Conservation (phyloP, 2,797 vertebrate genomes). For the Pseudochaenichthys georgianus region DNA sequence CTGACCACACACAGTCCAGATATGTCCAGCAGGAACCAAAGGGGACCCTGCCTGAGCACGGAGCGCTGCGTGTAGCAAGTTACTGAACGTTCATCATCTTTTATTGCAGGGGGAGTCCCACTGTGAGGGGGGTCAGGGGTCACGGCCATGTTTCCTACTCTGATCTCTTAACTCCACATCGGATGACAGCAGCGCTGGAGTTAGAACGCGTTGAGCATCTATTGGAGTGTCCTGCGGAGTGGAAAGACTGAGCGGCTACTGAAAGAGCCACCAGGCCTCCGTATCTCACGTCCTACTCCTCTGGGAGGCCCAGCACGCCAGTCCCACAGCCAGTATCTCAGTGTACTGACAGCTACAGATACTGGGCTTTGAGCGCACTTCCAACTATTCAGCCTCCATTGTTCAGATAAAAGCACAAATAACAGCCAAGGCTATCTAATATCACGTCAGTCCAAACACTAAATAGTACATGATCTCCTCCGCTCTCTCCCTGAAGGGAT, state of each 20-base stretch:
- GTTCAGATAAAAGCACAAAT: slow-evolving; percentile 23
- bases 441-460: not conserved
- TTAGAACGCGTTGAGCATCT: slow-evolving; percentile 47
- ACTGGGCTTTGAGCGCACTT: slow-evolving; percentile 38
- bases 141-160: slow-evolving; percentile 63
- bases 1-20: slow-evolving; percentile 72
- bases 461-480: not conserved
- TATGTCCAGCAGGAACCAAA: slow-evolving; percentile 58
- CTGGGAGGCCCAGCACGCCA: not conserved
- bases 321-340: slow-evolving; percentile 11
- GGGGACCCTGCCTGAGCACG: slow-evolving; percentile 57
- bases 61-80: slow-evolving; percentile 64
- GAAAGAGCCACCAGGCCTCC: not conserved
- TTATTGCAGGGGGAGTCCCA: slow-evolving; percentile 66
- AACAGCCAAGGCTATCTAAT: not conserved
- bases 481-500: no score
- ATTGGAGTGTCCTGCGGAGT: slow-evolving; percentile 43
- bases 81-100: slow-evolving; percentile 69
- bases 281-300: slow-evolving; percentile 10
- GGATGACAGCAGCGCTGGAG: slow-evolving; percentile 36
- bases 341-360: slow-evolving; percentile 26
- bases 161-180: slow-evolving; percentile 62
- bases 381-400: slow-evolving; percentile 24
- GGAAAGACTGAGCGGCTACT: not conserved
- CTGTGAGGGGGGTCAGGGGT: slow-evolving; percentile 58